Percentiles rank a stretch among this genome's conserved stretches.
These are phyloP conservation scores for Busseola fusca DNA, from an alignment of 2,888 invertebrate genomes.

Conservation along the genomic window DNA sequence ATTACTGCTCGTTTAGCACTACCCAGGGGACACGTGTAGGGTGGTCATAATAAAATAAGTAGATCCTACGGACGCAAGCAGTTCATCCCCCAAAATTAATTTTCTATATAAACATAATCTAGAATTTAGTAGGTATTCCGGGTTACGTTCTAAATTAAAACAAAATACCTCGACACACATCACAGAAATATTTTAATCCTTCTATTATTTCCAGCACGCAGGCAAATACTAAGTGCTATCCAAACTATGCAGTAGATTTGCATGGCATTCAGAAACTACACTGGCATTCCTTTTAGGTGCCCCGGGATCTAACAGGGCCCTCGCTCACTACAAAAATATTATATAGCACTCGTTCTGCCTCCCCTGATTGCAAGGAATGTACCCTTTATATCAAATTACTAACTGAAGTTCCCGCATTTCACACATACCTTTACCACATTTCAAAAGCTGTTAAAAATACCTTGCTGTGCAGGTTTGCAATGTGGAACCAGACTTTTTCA, in stretches of 20 bases:
- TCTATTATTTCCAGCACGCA: background rate
- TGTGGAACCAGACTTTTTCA: background rate
- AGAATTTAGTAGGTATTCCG: background rate
- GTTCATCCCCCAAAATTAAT: too few relatives aligned
- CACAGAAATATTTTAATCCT: conserved; percentile 2
- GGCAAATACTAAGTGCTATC: conserved; percentile 1
- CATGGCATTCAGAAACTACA: conserved; percentile 10
- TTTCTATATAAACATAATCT: too few relatives aligned
- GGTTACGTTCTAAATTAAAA: background rate
- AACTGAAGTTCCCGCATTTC: conserved; percentile 42
- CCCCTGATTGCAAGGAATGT: conserved; percentile 26
- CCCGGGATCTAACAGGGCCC: background rate
- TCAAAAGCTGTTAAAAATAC: conserved; percentile 6
- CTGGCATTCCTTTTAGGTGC: conserved; percentile 2
- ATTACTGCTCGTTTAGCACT: too few relatives aligned
- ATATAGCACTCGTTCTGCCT: conserved; percentile 13
- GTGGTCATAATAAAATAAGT: too few relatives aligned
- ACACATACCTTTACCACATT: background rate
- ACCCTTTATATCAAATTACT: conserved; percentile 47
- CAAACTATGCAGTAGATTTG: conserved; percentile 1
- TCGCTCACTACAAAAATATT: conserved; percentile 2
- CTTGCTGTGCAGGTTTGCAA: background rate
- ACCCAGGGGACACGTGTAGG: too few relatives aligned
- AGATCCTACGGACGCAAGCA: too few relatives aligned
- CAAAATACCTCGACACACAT: conserved; percentile 3